Base-by-base conservation (phyloP, 2,888 invertebrate species). In the Drosophila limbata region DNA sequence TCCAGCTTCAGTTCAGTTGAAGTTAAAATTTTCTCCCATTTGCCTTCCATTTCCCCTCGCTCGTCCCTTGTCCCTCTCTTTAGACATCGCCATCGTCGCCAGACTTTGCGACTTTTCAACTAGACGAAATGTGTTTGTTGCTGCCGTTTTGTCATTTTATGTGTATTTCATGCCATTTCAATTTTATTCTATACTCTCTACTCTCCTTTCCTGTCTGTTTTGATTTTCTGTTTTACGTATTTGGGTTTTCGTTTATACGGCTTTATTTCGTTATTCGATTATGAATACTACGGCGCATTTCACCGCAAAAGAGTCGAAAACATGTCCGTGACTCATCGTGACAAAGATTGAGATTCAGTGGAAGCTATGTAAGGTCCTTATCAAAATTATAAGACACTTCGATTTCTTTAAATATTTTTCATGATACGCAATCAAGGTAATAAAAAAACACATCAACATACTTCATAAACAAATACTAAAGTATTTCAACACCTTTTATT, bases 261-360 rank as follows among this genome's bases (percentile, higher is more conserved):
- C 53, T 53, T 48, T 53, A 62, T 66, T 72, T 45, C 35, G 70
- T 62, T 82, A 64, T 81, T 69, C 61, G 72, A 76, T 69, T 84
- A 73, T 84, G 64, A 79, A 84, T 73, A 63, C 59, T 83, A 69
- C 88, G 82, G 79, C 82, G 82, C 85, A 84, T 81, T 85, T 81
- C 57, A 40, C 53, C 25, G 48, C 56, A 35, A 37, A 47, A 66
- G 39, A 62, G 48, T 65, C 73, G 35, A 77, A 77, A 77, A 78
- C 79, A 79, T 65, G 45, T 40, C 15, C 37, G 45, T 77, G 77
- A 77, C 71, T 77, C 77, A 77, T 61, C 15, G 31, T 50, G 40
- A 28, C 45, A 47, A 35, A 44, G 25, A 21, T 55, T 42, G 5
- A 44, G 4, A 37, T 37, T 33, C 15, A 44, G 21, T 31, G 25